Conservation (phyloP, 2,797 vertebrate species). For the Chiloscyllium punctatum region DNA sequence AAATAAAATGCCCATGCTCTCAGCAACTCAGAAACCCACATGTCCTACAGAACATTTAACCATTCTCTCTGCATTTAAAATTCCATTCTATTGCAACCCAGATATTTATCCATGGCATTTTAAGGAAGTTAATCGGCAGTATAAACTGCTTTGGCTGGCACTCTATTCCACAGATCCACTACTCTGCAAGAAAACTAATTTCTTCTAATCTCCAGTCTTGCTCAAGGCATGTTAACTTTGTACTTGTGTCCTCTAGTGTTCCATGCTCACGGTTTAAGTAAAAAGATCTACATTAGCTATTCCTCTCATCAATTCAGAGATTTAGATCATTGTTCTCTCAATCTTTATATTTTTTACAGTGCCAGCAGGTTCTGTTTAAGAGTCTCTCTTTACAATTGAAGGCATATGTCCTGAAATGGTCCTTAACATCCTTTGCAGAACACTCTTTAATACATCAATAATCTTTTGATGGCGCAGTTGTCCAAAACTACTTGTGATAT, state of each 20-base stretch:
- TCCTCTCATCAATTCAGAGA: constrained; percentile 19
- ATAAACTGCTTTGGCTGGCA: neutral
- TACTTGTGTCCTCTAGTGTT: constrained; percentile 27
- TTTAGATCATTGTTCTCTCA: constrained; percentile 17
- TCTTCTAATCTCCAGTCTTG: neutral
- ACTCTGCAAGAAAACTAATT: constrained; percentile 20
- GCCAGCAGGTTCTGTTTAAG: constrained; percentile 4
- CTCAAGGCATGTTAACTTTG: constrained; percentile 10
- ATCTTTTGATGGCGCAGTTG: neutral
- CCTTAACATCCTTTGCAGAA: neutral
- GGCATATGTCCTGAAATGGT: neutral
- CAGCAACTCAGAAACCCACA: neutral
- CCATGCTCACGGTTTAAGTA: neutral
- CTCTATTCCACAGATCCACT: constrained; percentile 22
- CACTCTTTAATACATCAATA: neutral
- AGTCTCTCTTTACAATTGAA: neutral
- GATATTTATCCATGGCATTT: neutral
- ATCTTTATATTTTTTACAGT: neutral
- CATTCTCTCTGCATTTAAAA: neutral
- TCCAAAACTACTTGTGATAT: neutral
- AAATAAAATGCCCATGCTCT: neutral
- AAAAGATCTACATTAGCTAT: constrained; percentile 7
- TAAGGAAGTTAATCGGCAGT: neutral
- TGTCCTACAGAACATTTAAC: neutral
- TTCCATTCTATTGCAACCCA: neutral